A percentile compares a stretch with the other conserved stretches of the same genome.
These are phyloP conservation scores for Aphelocoma californica DNA, from an alignment of 2,797 vertebrate genomes.

Conservation along the genomic window DNA sequence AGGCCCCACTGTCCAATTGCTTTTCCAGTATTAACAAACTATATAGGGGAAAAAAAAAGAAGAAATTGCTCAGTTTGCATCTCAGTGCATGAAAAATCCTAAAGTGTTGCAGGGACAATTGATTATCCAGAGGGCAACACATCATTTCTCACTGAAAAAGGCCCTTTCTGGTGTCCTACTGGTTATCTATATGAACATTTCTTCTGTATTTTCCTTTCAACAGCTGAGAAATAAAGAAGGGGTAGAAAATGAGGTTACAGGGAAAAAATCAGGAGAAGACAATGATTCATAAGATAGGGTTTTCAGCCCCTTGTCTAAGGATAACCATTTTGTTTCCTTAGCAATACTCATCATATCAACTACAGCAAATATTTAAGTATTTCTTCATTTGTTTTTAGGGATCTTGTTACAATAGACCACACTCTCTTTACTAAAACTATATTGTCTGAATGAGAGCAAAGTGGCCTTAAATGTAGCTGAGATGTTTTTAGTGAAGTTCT, in stretches of 20 bases:
- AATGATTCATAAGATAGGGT: not conserved
- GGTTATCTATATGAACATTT: conserved; percentile 47
- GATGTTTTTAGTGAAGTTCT: not conserved
- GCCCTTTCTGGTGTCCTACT: conserved; percentile 11
- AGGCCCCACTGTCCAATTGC: conserved; percentile 63
- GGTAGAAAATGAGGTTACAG: conserved; percentile 52
- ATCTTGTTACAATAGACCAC: not conserved
- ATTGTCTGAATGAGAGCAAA: not conserved
- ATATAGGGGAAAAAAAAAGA: not conserved
- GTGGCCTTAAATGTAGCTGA: not conserved
- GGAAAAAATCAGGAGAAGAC: not conserved
- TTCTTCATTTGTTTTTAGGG: not conserved
- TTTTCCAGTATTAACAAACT: conserved; percentile 64
- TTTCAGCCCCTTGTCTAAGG: not conserved
- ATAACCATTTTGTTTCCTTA: not conserved
- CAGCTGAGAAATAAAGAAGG: conserved; percentile 27
- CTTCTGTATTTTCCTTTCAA: conserved; percentile 56
- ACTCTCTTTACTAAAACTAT: not conserved
- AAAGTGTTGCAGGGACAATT: conserved; percentile 54
- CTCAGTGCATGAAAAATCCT: conserved; percentile 58
- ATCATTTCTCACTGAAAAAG: conserved; percentile 45
- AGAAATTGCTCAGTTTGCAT: conserved; percentile 63
- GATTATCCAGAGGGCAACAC: conserved; percentile 57
- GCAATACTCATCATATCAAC: not conserved
- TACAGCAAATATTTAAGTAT: not conserved